Conservation (phyloP, 2,888 invertebrate species). For the Taenaris catops region DNA sequence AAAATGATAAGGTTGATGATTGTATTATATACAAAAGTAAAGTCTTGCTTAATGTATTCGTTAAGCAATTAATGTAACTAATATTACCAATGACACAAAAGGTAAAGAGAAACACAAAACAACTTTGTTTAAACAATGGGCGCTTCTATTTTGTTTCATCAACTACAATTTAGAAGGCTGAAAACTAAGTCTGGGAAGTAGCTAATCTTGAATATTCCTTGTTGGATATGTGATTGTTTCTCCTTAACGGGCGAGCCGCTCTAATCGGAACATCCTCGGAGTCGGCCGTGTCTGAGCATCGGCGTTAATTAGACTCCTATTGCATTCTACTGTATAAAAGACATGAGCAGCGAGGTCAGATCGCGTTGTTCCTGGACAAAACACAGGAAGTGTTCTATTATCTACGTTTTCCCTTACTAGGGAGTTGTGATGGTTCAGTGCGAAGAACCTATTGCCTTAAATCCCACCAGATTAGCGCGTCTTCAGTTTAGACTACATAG, state of each 20-base stretch:
- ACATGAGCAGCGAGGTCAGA: conserved; percentile 51
- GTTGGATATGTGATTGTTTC: conserved; percentile 73
- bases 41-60: too few species aligned
- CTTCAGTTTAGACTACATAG: too few species aligned
- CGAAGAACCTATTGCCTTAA: too few species aligned
- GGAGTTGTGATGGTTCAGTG: neutral
- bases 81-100: conserved; percentile 22
- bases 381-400: conserved; percentile 36
- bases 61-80: too few species aligned
- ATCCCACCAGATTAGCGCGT: too few species aligned
- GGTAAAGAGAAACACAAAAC: neutral
- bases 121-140: neutral
- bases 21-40: too few species aligned
- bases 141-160: conserved; percentile 5
- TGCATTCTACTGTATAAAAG: conserved; percentile 50
- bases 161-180: conserved; percentile 12
- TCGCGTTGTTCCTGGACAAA: conserved; percentile 33
- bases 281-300: conserved; percentile 47
- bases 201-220: conserved; percentile 57
- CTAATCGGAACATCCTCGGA: conserved; percentile 71
- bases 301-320: conserved; percentile 70
- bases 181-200: conserved; percentile 29
- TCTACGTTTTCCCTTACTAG: conserved; percentile 20
- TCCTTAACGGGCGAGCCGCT: conserved; percentile 63
- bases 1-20: too few species aligned